Base-by-base conservation (phyloP, 2,888 invertebrate species). In the Folsomia candida region DNA sequence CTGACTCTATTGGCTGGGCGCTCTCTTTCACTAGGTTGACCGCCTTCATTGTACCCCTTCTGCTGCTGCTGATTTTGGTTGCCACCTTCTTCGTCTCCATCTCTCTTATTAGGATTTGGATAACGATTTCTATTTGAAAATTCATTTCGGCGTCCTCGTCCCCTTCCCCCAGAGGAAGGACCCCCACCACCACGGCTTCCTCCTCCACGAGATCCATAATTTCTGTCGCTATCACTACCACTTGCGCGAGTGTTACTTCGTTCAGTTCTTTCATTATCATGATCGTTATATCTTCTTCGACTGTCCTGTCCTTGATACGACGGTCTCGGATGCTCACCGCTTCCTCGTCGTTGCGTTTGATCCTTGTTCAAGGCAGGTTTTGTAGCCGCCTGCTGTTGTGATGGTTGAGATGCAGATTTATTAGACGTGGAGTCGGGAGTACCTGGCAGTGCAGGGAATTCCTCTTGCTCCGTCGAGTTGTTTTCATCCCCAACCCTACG, bases 61-160 rank as follows among this genome's bases (percentile, higher is more conserved):
- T 2, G 28, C 4, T 29, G 29, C 2, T 14, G 11, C 27, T 62
- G 18, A 28, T 29, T 9, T 9, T 62, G 20, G n/a, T 70, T 63
- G n/a, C 63, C 51, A 20, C 47, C 51, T 26, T 61, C 71, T 18
- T 68, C 28, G 27, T 68, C 66, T 22, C 66, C 69, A 14, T 62
- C 26, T 54, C 26, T 37, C 20, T 73, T 73, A 28, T 72, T 68
- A 14, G 74, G 73, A 60, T 78, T 77, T 9, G 78, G 72, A 59
- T 79, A 79, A 9, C 79, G 68, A 69, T 79, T 79, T 70, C 79
- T 70, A 68, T 79, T 79, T 2, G 77, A 72, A 65, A 77, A 79
- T 67, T 79, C 79, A 61, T 76, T 79, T 47, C 78, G 72, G 11
- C 75, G 72, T 1, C 74, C 65, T 26, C 73, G 66, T 18, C 72